A percentile compares a stretch with the other conserved stretches of the same genome.
Evolutionary conservation across 2,113 vertebrate genomes (phyloP).

Genomic region (Puntigrus tetrazona): DNA sequence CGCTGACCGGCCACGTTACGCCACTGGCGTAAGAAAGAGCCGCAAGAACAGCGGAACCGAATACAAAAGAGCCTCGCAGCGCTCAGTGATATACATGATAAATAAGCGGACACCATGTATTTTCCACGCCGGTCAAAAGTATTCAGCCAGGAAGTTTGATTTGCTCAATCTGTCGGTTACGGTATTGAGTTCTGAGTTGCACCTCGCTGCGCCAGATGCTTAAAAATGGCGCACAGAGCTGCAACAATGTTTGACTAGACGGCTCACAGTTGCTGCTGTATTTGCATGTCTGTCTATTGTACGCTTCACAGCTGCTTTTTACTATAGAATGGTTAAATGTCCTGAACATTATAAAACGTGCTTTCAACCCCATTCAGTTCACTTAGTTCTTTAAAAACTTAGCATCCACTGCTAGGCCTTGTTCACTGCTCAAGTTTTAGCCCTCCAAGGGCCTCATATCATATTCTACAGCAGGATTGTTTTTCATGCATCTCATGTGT

Average conservation of each 20-base stretch:
- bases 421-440: not conserved
- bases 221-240: conserved; percentile 49
- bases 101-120: not conserved
- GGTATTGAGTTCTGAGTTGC: not conserved
- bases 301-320: not conserved
- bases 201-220: conserved; percentile 44
- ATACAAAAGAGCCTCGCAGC: not conserved
- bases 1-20: conserved; percentile 66
- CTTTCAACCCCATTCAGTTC: not conserved
- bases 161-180: not conserved
- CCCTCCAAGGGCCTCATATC: not conserved
- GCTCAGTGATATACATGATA: not conserved
- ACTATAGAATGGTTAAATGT: not conserved
- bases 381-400: not conserved
- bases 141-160: not conserved
- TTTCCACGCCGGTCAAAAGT: conserved; percentile 10
- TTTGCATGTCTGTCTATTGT: not conserved
- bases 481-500: not conserved
- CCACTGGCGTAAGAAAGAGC: conserved; percentile 66
- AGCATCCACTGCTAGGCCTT: conserved; percentile 15
- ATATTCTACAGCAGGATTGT: not conserved
- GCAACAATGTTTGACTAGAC: conserved; percentile 4
- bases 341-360: not conserved
- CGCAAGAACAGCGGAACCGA: conserved; percentile 63
- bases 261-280: not conserved